Base-by-base conservation (phyloP, 2,888 invertebrate genomes). In the Lacanobia oleracea region DNA sequence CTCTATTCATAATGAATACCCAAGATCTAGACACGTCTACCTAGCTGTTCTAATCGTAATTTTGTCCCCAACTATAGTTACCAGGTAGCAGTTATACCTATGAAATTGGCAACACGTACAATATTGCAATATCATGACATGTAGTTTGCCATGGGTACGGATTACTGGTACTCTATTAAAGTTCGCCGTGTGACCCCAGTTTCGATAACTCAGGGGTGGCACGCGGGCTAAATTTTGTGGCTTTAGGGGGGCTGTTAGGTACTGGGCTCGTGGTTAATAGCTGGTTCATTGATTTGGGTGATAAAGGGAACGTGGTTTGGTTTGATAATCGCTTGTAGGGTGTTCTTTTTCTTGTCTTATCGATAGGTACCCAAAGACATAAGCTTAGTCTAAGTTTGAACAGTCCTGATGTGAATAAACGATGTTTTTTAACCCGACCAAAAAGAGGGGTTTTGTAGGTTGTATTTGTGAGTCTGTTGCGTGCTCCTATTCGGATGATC, bases 81-180 rank as follows among this genome's bases (percentile, higher is more conserved):
- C 7, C 63, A 68, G 81, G 81, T 68, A 80, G 21, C 67, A 73
- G 60, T 67, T 62, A 54, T 62, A 67, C 66, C 68, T 80, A 63
- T 67, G 68, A 84, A 83, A 76, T 86, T 78, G 81, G 83, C 74
- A 80, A 74, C 81, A 86, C 85, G 82, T 87, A 83, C 87, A 82
- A 86, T 86, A 86, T 88, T 81, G 87, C 87, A 87, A 84, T 87
- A 88, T 88, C 87, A 85, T 83, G 82, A 84, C 77, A 75, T 81
- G 73, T 79, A 82, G 80, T 81, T 81, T 79, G 61, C 59, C 66
- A 69, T 67, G 82, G 81, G 78, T 75, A 12, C 50, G 82, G 86
- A 89, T 90, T 90, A 89, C 88, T 87, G 83, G 86, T 83, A 86
- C 83, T 85, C 89, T 84, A 90, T 90, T 88, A 90, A 90, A 90